Conservation (phyloP, 2,113 vertebrate genomes). For the Eptesicus fuscus region DNA sequence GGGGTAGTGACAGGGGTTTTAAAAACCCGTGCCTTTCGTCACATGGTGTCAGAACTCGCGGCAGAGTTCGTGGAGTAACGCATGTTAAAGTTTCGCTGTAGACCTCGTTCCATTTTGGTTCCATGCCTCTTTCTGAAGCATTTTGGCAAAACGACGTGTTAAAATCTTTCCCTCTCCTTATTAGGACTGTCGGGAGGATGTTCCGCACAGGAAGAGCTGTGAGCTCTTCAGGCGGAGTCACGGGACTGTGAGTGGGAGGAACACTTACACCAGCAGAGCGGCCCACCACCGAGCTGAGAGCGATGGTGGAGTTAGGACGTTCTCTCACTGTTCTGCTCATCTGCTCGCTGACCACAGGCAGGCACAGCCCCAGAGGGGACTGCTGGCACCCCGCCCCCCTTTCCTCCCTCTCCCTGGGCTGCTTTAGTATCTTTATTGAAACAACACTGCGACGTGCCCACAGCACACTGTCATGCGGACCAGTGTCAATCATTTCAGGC, state of each 20-base stretch:
- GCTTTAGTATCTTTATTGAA: neutral
- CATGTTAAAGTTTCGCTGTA: accelerated
- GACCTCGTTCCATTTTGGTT: accelerated
- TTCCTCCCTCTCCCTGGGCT: no score
- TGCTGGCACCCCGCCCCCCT: accelerated
- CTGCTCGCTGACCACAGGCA: neutral
- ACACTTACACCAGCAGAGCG: neutral
- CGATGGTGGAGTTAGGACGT: neutral
- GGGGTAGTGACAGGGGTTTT: neutral
- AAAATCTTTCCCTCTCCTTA: neutral
- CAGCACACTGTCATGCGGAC: accelerated
- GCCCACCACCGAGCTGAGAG: accelerated
- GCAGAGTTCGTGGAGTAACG: neutral
- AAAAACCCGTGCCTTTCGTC: neutral
- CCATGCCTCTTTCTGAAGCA: neutral
- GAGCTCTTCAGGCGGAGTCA: neutral
- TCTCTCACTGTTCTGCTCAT: no score
- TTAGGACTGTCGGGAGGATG: neutral
- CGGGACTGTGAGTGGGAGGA: neutral
- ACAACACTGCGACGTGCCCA: no score
- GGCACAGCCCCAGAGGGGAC: no score
- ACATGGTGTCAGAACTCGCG: accelerated
- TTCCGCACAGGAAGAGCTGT: neutral
- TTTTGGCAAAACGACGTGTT: neutral
- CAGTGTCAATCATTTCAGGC: neutral